These are phyloP conservation scores for Euleptes europaea DNA, from an alignment of 2,113 vertebrate species.

Conservation along the genomic window DNA sequence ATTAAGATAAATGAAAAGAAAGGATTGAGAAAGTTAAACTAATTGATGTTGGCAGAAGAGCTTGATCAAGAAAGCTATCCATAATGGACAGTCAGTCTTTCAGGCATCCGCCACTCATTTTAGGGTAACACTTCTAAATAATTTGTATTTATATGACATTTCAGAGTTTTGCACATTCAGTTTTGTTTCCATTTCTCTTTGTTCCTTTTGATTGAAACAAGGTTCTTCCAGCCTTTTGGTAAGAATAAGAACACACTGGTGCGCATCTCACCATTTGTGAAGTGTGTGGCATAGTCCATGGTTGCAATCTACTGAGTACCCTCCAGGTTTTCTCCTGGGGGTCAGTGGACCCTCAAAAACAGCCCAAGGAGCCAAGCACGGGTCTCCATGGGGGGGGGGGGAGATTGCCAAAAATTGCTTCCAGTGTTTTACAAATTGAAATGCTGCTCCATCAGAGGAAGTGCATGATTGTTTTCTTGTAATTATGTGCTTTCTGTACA, in stretches of 20 bases:
- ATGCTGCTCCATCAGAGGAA: no score
- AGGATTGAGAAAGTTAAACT: neutral
- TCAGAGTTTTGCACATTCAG: neutral
- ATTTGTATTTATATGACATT: neutral
- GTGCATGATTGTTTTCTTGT: no score
- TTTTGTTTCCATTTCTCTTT: neutral
- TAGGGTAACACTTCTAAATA: neutral
- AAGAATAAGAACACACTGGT: no score
- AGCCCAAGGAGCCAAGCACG: no score
- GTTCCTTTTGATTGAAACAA: neutral
- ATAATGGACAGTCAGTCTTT: neutral
- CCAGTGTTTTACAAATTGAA: no score
- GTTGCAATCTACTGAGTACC: no score
- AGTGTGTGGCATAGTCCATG: no score
- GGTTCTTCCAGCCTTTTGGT: neutral
- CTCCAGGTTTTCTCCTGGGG: no score
- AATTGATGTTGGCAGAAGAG: neutral
- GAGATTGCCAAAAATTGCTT: no score
- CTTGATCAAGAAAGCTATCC: neutral
- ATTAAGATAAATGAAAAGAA: neutral
- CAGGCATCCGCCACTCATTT: neutral
- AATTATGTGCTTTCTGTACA: no score
- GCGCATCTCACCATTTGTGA: neutral
- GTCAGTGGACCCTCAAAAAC: no score
- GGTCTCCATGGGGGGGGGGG: no score